These are phyloP conservation scores for Heliconius melpomene DNA, from an alignment of 1,140 invertebrate genomes.

Conservation along the genomic window DNA sequence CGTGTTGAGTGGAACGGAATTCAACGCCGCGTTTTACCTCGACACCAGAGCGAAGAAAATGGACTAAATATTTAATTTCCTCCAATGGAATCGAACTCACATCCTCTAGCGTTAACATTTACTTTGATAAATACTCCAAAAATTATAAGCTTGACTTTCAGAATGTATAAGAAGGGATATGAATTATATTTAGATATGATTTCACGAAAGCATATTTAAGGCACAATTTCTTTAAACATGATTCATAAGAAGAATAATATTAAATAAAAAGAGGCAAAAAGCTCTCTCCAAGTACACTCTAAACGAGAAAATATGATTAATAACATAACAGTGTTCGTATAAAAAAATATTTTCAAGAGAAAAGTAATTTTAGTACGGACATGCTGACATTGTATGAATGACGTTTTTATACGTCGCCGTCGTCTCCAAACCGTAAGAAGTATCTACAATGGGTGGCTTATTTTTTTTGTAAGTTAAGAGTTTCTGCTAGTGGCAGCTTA, in stretches of 20 bases:
- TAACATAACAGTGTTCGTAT: constrained; percentile 14
- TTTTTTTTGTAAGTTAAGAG: constrained; percentile 5
- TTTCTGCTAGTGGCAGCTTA: constrained; percentile 4
- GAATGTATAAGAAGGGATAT: not conserved
- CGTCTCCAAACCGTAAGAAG: constrained; percentile 10
- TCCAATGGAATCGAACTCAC: no score
- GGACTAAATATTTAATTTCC: no score
- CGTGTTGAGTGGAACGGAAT: no score
- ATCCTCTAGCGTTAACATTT: not conserved
- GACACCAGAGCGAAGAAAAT: no score
- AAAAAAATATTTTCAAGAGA: not conserved
- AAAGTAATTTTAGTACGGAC: not conserved
- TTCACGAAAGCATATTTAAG: constrained; percentile 21
- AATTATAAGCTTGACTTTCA: not conserved
- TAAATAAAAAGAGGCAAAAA: not conserved
- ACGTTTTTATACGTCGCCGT: constrained; percentile 8
- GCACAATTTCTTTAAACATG: not conserved
- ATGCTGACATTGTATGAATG: constrained; percentile 6
- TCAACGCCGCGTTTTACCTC: no score
- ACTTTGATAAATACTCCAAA: not conserved
- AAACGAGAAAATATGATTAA: constrained; percentile 37
- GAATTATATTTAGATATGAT: constrained; percentile 34
- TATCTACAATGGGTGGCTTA: constrained; percentile 16
- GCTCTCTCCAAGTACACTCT: not conserved
- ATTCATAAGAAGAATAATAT: not conserved